These are phyloP conservation scores for Lycocorax pyrrhopterus DNA, from an alignment of 2,113 vertebrate genomes.

Conservation along the genomic window DNA sequence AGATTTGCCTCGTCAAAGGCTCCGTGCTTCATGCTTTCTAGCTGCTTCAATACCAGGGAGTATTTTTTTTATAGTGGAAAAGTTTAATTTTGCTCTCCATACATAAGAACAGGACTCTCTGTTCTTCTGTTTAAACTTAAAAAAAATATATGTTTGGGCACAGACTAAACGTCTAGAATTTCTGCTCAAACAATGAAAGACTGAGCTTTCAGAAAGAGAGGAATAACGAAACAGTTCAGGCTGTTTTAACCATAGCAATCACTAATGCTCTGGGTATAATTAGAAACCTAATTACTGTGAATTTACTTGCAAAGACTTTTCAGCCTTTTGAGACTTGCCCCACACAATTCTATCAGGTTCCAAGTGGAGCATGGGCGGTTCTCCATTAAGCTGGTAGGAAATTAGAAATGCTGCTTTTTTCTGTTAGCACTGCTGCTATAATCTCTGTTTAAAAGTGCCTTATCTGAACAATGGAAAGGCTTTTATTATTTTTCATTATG, in stretches of 20 bases:
- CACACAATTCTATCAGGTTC: background rate
- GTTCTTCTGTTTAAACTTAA: background rate
- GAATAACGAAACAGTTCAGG: background rate
- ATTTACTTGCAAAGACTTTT: slow-evolving; percentile 29
- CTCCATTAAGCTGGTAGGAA: background rate
- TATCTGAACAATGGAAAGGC: background rate
- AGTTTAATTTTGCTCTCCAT: background rate
- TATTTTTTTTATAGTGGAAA: background rate
- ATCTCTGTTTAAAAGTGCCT: background rate
- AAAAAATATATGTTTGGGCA: background rate
- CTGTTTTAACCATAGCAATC: background rate
- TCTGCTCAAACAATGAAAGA: background rate
- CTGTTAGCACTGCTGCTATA: background rate
- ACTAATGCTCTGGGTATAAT: slow-evolving; percentile 33
- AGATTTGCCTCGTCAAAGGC: background rate
- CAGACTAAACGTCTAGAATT: background rate
- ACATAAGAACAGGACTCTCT: background rate
- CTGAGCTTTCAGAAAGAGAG: background rate
- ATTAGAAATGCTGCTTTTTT: background rate
- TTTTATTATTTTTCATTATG: background rate
- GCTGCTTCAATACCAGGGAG: background rate
- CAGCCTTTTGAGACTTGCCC: slow-evolving; percentile 39
- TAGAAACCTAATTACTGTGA: slow-evolving; percentile 54
- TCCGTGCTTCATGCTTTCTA: background rate
- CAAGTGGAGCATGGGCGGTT: background rate